Evolutionary conservation across 2,797 vertebrate species (phyloP), one percentile per base, ranked within the genome.

Genomic region (Tadarida brasiliensis): DNA sequence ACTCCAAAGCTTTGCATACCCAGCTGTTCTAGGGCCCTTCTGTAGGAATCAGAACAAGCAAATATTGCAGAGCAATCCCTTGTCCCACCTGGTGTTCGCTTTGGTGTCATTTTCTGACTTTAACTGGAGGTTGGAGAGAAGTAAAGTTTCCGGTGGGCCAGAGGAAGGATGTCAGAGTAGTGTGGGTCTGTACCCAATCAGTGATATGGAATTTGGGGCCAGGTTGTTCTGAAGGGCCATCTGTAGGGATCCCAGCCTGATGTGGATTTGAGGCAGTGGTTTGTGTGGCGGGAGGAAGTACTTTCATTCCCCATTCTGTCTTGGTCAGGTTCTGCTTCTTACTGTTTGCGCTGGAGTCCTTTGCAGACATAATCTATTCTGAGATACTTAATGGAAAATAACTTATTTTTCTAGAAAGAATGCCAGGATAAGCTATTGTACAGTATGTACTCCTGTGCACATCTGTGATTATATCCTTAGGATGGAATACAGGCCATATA

Each of bases 401-500:
- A 57, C 61, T 90, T 80, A 54, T n/a, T 93, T 80, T 86, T 91
- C 73, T 83, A 19, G 61, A n/a, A 94, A 76, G n/a, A 67, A 51
- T 70, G 28, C 65, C 63, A 78, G 16, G 47, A 39, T 94, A 90
- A 87, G 30, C 14, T 19, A 33, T 57, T 70, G 26, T 68, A 68
- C 17, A 35, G n/a, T 44, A n/a, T 22, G 35, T 47, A 63, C 5
- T 76, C 2, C 57, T 80, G 33, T 82, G 20, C 19, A 56, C 7
- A 61, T 94, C 26, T 91, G 59, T 86, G 28, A 57, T 70, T 85
- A 67, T 65, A 28, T 91, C 47, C 33, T 74, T 67, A 77, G 56
- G 33, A 30, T 86, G 70, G 73, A 91, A 47, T 77, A 56, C 8
- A 74, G 70, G 33, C 6, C 35, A 51, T 83, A 57, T 59, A 3